phyloP scores from a whole-genome alignment of 1,140 invertebrate species.

The Apis dorsata region DNA sequence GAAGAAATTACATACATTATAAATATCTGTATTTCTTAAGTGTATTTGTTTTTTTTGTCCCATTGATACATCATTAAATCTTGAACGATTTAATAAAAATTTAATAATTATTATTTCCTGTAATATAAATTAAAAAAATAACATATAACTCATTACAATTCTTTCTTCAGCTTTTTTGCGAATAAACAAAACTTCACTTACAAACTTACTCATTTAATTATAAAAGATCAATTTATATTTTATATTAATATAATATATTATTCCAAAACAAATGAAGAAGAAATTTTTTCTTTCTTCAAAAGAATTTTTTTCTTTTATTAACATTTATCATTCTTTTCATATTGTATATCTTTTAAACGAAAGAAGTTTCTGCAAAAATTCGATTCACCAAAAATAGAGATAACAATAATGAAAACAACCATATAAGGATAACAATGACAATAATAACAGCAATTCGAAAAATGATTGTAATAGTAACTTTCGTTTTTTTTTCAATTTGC shows the following conservation, averaged over 20 bases:
- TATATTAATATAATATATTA: background rate
- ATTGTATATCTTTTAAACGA: background rate
- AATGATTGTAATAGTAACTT: background rate
- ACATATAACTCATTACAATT: background rate
- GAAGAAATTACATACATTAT: too few relatives aligned
- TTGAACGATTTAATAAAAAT: background rate
- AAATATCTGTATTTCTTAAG: too few relatives aligned
- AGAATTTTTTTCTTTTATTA: too few relatives aligned
- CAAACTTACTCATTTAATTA: background rate
- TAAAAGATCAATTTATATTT: background rate
- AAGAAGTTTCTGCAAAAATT: background rate
- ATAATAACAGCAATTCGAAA: background rate
- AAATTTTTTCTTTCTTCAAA: too few relatives aligned
- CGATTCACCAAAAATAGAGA: background rate
- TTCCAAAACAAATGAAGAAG: background rate
- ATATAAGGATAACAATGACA: background rate
- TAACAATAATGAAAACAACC: background rate
- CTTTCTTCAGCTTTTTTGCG: background rate
- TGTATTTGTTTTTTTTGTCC: too few relatives aligned
- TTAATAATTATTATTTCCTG: background rate
- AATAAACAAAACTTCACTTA: background rate
- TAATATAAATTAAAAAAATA: background rate
- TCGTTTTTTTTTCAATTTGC: background rate
- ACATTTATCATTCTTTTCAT: background rate
- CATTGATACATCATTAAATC: too few relatives aligned